These are phyloP conservation scores for Agrotis clavis DNA, from an alignment of 2,888 invertebrate genomes.

Conservation along the genomic window DNA sequence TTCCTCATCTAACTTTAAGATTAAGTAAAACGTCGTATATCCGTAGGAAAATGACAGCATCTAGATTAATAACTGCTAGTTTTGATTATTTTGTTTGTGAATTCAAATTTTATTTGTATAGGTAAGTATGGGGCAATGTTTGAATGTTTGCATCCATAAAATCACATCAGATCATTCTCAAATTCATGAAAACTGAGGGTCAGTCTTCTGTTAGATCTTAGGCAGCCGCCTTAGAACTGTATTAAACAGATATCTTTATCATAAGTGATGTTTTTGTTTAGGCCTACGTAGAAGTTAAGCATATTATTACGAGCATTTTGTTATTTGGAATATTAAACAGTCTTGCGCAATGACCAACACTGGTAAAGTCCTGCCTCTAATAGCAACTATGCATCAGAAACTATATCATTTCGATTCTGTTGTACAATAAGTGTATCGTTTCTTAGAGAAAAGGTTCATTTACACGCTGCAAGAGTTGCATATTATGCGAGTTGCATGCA, in stretches of 20 bases:
- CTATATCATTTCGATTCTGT: too few relatives aligned
- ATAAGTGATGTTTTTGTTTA: constrained; percentile 61
- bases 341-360: neutral
- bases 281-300: constrained; percentile 60
- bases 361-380: neutral
- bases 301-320: constrained; percentile 57
- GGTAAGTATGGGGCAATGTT: neutral
- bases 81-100: constrained; percentile 21
- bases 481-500: too few relatives aligned
- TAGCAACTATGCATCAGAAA: neutral
- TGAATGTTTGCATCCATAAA: neutral
- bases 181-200: neutral
- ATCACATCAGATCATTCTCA: neutral
- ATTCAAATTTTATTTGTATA: neutral
- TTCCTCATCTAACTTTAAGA: constrained; percentile 49
- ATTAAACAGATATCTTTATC: constrained; percentile 36
- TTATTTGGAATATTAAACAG: constrained; percentile 32
- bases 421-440: too few relatives aligned
- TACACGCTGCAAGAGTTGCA: too few relatives aligned
- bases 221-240: neutral
- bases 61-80: constrained; percentile 7
- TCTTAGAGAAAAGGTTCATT: too few relatives aligned
- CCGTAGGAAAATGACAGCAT: constrained; percentile 11
- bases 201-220: constrained; percentile 1
- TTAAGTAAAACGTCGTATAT: constrained; percentile 38